phyloP scores from a whole-genome alignment of 2,797 vertebrate species.

The Melanotaenia pygmaea region DNA sequence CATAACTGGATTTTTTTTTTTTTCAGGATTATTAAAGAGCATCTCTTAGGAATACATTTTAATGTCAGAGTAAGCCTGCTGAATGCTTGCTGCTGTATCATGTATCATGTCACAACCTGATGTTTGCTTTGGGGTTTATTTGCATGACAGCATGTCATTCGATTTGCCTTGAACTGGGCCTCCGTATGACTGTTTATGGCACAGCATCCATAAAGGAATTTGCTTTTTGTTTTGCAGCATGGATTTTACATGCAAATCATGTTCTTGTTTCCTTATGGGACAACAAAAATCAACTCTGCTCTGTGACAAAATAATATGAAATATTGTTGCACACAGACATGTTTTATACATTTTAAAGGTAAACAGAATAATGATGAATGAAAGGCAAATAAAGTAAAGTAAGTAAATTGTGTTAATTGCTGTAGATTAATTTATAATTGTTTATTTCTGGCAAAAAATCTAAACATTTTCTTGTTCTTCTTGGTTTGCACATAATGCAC shows the following conservation, averaged over 20 bases:
- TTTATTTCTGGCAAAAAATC: no score
- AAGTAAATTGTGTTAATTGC: background rate
- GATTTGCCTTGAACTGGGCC: conserved; percentile 33
- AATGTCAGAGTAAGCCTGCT: conserved; percentile 9
- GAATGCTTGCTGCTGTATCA: conserved; percentile 10
- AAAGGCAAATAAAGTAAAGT: background rate
- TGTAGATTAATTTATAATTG: background rate
- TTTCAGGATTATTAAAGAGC: background rate
- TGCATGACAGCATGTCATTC: conserved; percentile 48
- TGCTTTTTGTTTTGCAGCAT: conserved; percentile 9
- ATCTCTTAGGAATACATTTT: background rate
- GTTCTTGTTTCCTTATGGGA: background rate
- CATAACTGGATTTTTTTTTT: background rate
- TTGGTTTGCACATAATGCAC: no score
- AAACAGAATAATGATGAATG: background rate
- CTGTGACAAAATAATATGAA: background rate
- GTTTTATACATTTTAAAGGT: no score
- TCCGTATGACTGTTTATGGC: conserved; percentile 17
- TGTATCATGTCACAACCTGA: conserved; percentile 15
- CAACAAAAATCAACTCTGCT: background rate
- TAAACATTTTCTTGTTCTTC: no score
- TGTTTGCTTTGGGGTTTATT: conserved; percentile 43
- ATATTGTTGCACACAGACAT: background rate
- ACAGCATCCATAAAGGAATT: conserved; percentile 9
- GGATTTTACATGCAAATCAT: conserved; percentile 22